Percentiles rank a stretch among this genome's conserved stretches.
These are phyloP conservation scores for Pollenia angustigena DNA, from an alignment of 2,888 invertebrate genomes.

Conservation along the genomic window DNA sequence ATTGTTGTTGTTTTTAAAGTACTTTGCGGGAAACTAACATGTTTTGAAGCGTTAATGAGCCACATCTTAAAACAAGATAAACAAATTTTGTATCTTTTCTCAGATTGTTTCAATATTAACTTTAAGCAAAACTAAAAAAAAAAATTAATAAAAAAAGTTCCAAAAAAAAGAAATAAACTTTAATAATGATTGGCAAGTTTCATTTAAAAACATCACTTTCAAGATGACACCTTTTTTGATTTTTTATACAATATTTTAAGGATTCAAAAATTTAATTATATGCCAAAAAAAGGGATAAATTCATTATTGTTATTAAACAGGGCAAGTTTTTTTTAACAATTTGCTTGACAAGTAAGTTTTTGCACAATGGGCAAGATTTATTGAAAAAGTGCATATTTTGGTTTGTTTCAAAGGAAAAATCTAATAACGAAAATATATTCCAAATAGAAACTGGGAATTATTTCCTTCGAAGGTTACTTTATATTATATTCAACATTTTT, in stretches of 20 bases:
- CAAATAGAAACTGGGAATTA: too few relatives aligned
- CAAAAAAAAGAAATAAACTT: constrained; percentile 32
- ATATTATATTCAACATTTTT: too few relatives aligned
- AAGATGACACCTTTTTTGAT: constrained; percentile 58
- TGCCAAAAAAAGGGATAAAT: constrained; percentile 20
- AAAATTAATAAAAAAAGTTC: constrained; percentile 6
- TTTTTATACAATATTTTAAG: constrained; percentile 5
- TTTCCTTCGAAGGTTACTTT: too few relatives aligned
- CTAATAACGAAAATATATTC: too few relatives aligned
- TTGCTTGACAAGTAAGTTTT: too few relatives aligned
- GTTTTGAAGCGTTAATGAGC: constrained; percentile 73
- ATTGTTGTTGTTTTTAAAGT: constrained; percentile 20
- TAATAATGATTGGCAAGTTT: constrained; percentile 73
- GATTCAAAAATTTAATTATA: constrained; percentile 31
- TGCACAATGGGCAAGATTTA: too few relatives aligned
- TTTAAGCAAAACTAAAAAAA: not conserved
- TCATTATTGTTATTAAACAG: not conserved
- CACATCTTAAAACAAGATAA: constrained; percentile 71
- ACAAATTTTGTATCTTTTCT: not conserved
- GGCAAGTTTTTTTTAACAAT: too few relatives aligned
- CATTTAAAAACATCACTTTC: constrained; percentile 62
- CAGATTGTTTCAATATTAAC: not conserved
- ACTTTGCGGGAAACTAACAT: constrained; percentile 57
- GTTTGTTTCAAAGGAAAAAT: too few relatives aligned
- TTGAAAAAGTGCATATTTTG: too few relatives aligned